Base-by-base conservation (phyloP, 2,113 vertebrate genomes). In the Oriolus oriolus region DNA sequence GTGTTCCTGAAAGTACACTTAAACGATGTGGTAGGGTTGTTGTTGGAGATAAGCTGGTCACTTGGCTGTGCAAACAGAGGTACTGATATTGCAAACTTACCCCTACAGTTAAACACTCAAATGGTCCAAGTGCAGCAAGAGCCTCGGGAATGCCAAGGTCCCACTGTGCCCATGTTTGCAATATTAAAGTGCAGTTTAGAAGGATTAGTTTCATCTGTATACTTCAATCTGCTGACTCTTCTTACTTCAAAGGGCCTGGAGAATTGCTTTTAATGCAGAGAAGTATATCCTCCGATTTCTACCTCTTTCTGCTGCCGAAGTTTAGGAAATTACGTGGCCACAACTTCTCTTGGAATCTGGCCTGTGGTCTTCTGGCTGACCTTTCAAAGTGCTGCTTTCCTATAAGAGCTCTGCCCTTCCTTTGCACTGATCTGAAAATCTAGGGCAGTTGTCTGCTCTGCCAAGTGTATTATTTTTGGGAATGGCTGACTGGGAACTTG, bases 311-410 rank as follows among this genome's bases (percentile, higher is more conserved):
- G 53, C 85, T 80, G 50, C 35, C 66, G 6, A 76, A 52, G 15
- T 89, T 76, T 21, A 81, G 89, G 87, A 56, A 92, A 47, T 75
- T 33, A 50, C 0, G 6, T 85, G 85, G 71, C 76, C 81, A 26
- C 35, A 84, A 44, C 47, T 70, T 81, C 63, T 83, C 16, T 85
- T 91, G 95, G 91, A 93, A 50, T 44, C 75, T 83, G 66, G 75
- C 87, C 87, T 73, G 23, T 96, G 91, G 41, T 89, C 77, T 64
- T 76, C 81, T 94, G 91, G 84, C 95, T 94, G 94, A 94, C 93
- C 84, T 93, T 74, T 77, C 71, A 2, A 53, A 83, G 37, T 6
- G 41, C 64, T 90, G 90, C 82, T 95, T 96, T 89, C 66, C 59
- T 89, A 7, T 30, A 57, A 23, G 70, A 70, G 59, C 54, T 90